Base-by-base conservation (phyloP, 2,113 vertebrate genomes). In the Chloebia gouldiae region DNA sequence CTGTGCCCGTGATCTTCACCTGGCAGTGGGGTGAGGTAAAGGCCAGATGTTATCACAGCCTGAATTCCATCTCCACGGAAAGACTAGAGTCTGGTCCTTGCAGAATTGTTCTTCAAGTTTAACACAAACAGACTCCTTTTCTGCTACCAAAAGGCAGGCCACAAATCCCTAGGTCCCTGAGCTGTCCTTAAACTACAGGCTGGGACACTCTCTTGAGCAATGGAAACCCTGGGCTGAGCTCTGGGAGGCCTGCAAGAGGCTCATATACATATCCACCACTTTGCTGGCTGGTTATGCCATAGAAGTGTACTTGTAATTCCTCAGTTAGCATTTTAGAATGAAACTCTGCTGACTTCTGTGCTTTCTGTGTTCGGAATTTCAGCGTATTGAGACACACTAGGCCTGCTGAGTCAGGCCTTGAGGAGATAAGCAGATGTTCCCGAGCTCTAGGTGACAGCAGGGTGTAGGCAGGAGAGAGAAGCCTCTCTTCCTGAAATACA, bases 321-420 rank as follows among this genome's bases (percentile, higher is more conserved):
- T 54, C 53, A 83, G 61, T 39, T 88, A 56, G 45, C 40, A 49
- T 49, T 92, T 80, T 23, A 77, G 40, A 86, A 44, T 31, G 59
- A 50, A 85, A 80, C 71, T 84, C 44, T 92, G 88, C 79, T 96
- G 82, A 95, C 53, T 65, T 76, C 27, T 25, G n/a, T 86, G 66
- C 56, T 95, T 86, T 86, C 71, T 80, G 31, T 23, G 4, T 11
- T 56, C 0, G 0, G 76, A 57, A 70, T 50, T 69, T 53, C 66
- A 27, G 22, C 30, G 18, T 27, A 16, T 51, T 64, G 18, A 33
- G 63, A 53, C n/a, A 53, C 7, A 0, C 37, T 2, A 25, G 44
- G 24, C 31, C 37, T 80, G 86, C 83, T 95, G 86, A 87, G 81
- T 77, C 91, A 90, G 47, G 82, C 31, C 33, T 31, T 17, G 49